phyloP scores from a whole-genome alignment of 2,888 invertebrate genomes.

The Napeogenes sylphis region DNA sequence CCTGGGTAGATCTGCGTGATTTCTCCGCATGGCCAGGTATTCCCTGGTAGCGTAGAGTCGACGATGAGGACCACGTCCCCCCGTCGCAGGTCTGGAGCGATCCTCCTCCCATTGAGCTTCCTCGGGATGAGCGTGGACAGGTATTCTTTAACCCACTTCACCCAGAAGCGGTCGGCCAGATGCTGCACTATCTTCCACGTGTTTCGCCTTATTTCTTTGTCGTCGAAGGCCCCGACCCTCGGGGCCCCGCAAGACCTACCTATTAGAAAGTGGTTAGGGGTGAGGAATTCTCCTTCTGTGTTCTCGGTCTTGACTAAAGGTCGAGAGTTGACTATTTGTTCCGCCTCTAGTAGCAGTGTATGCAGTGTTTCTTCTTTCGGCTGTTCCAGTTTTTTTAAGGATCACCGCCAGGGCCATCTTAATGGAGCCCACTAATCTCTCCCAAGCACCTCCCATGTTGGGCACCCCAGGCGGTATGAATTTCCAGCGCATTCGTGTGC shows the following conservation, averaged over 20 bases:
- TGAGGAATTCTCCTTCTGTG: neutral
- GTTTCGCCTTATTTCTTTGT: too few relatives aligned
- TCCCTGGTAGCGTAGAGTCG: conserved; percentile 12
- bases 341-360: conserved; percentile 6
- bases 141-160: too few relatives aligned
- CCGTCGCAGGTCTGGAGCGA: neutral
- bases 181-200: too few relatives aligned
- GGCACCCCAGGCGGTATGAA: conserved; percentile 8
- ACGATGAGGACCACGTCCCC: conserved; percentile 18
- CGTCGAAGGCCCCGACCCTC: neutral
- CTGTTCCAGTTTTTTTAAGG: conserved; percentile 3
- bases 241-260: conserved; percentile 6
- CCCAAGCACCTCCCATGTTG: conserved; percentile 12
- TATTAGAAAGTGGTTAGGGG: conserved; percentile 10
- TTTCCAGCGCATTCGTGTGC: conserved; percentile 8
- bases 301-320: neutral
- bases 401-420: conserved; percentile 4
- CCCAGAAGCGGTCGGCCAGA: too few relatives aligned
- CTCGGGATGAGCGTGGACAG: too few relatives aligned
- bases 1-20: conserved; percentile 8
- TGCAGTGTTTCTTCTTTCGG: conserved; percentile 5
- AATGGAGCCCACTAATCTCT: conserved; percentile 1
- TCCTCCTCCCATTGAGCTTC: conserved; percentile 7
- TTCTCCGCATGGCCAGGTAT: conserved; percentile 16
- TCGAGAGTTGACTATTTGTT: conserved; percentile 3